Base-by-base conservation (phyloP, 2,888 invertebrate genomes). In the Atethmia centrago region DNA sequence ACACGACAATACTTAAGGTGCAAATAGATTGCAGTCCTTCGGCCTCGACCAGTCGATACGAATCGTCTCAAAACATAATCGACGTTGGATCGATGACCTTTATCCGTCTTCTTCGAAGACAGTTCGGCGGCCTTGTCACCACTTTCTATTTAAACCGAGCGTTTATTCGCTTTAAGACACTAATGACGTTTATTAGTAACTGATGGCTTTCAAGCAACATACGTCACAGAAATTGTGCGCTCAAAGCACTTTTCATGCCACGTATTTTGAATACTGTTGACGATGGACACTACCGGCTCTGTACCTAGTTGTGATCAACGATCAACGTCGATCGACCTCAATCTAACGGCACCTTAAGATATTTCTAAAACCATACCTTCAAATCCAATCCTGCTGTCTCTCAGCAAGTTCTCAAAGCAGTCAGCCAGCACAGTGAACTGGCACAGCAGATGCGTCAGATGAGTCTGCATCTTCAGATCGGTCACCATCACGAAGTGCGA, bases 401-500 rank as follows among this genome's bases (percentile, higher is more conserved):
- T 78, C 31, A 93, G 31, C 42, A 94, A 88, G 69, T 94, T 94
- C 71, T 90, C 88, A 61, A 95, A 94, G 82, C 95, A 94, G 74
- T 95, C 92, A 0, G 87, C 88, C 0, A 95, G 89, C 0, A 95
- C 90, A 0, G 88, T 84, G 61, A 92, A 93, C 81, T 95, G 95
- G 56, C 95, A 95, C n/a, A 94, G 86, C 25, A 95, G 70, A 55
- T 95, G 93, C 77, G 94, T 89, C 25, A 95, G 85, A 81, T 94
- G 91, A 0, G 93, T 90, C 75, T 95, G 94, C 90, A 94, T 91
- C 2, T 91, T 91, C 2, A 94, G 81, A 59, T 95, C 95, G 0
- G 92, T 94, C 10, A 93, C 88, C 93, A 95, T 95, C 47, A 95
- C 93, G 70, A 93, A 93, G 62, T 92, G 92, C 0, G 95, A 90